Base-by-base conservation (phyloP, 2,797 vertebrate species). In the Parambassis ranga region DNA sequence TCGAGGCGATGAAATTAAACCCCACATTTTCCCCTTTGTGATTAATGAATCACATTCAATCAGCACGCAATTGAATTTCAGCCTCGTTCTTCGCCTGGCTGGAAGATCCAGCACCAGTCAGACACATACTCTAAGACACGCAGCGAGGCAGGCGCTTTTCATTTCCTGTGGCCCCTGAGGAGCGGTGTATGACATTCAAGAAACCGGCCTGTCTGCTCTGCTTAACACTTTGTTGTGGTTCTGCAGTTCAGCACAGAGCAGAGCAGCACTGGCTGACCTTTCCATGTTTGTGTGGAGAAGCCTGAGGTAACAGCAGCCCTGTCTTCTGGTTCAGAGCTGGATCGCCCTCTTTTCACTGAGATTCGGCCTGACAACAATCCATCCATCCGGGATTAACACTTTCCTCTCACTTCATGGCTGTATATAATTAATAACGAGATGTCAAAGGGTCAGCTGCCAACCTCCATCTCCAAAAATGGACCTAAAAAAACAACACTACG, bases 21-120 rank as follows among this genome's bases (percentile, higher is more conserved):
- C 33, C 31, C 9, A 27, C 55, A 39, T 52, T 39, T 65, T 10
- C 52, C 48, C 42, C 42, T 74, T 56, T 81, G 76, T 78, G 74
- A 86, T 81, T 71, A 82, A 81, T 67, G 56, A 84, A 84, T 77
- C 69, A 42, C 75, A 72, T 75, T 84, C 72, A 82, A 65, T 79
- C 60, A 49, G 23, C 0, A 10, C 10, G 4, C 79, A 86, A 86
- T 79, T 84, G 62, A 85, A 83, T 81, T 65, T 58, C 27, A 18
- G 36, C 57, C 39, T 69, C 16, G 5, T 39, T 74, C 57, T 32
- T 57, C 27, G 0, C 41, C 41, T 10, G 36, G 10, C 69, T 43
- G 50, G 15, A 52, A 61, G 49, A 62, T 42, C 57, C 49, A 44
- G 44, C 33, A 18, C 28, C 22, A 30, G 10, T 7, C 24, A 42